These are phyloP conservation scores for Nasonovia ribisnigri DNA, from an alignment of 2,888 invertebrate species.

Conservation along the genomic window DNA sequence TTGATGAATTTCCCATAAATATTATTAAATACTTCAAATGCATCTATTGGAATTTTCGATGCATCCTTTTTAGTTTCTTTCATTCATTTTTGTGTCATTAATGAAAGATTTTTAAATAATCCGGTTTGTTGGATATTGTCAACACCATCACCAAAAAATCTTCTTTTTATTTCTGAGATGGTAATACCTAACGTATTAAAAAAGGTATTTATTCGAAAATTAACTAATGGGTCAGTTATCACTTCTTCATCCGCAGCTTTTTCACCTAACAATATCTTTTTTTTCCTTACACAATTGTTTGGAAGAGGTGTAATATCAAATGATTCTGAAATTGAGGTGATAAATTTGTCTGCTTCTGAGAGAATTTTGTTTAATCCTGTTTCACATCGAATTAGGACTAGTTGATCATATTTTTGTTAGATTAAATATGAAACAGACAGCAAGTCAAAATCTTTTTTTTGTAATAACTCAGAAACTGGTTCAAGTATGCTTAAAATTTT, in stretches of 20 bases:
- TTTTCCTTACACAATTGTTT: not conserved
- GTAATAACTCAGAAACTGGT: not conserved
- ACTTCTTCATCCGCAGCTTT: not conserved
- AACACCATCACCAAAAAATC: not conserved
- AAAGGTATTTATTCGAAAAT: constrained; percentile 15
- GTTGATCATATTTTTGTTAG: constrained; percentile 8
- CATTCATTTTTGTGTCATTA: constrained; percentile 1
- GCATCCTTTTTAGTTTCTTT: not conserved
- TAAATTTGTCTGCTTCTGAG: not conserved
- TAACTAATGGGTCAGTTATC: not conserved
- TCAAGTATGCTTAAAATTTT: not conserved
- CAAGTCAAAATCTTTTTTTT: constrained; percentile 7
- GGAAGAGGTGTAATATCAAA: not conserved
- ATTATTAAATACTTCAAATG: not conserved
- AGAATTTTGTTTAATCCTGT: not conserved
- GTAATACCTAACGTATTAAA: not conserved
- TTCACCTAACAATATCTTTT: not conserved
- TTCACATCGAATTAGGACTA: not conserved
- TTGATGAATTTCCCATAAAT: no score
- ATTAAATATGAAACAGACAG: not conserved
- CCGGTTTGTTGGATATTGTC: not conserved
- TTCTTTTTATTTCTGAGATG: not conserved
- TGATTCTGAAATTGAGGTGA: not conserved
- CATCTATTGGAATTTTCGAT: not conserved
- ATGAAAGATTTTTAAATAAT: not conserved